Evolutionary conservation across 2,113 vertebrate species (phyloP), one percentile per base, ranked within the genome.

Genomic region (Globicephala melas): DNA sequence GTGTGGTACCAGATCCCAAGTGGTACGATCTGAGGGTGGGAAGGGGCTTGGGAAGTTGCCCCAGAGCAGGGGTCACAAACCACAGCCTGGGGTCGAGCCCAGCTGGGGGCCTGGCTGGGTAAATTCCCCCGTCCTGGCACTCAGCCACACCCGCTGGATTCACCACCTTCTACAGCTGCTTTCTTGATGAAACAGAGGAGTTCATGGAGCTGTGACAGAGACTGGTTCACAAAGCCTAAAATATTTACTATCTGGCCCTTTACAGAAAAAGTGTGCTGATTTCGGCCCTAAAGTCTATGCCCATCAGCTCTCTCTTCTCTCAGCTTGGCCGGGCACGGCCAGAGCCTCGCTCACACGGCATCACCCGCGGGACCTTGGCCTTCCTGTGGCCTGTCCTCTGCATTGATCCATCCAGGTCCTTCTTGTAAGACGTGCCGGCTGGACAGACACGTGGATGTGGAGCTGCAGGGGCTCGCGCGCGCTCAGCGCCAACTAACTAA

Each of bases 81-180:
- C 14, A 18, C 17, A 58, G 50, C 11, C 53, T 0, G 14, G 26
- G 70, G 73, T 53, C n/a, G 0, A 8, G 9, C 26, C 38, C 1
- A 0, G 31, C 33, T 0, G 15, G 31, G 26, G 74, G 53, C 33
- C 83, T 11, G 5, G 17, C 8, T 10, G 23, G 23, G 28, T 21
- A 1, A 53, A 23, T 4, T 12, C 18, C 1, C 47, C 15, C 2
- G 3, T 3, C 6, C 1, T 2, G 50, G 91, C 44, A 55, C 38
- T 0, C 10, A 23, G 91, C 58, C 36, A 3, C 0, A 1, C 31
- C 63, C 1, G 0, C 0, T 0, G 1, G 58, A 2, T 50, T 2
- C 15, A 1, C 6, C 28, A 1, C 12, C 0, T 0, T 23, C 63
- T 28, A 5, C 0, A 5, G 73, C 55, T 23, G 60, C 47, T 77